These are phyloP conservation scores for Halcyon smyrnensis DNA, from an alignment of 2,797 vertebrate species.

Conservation along the genomic window DNA sequence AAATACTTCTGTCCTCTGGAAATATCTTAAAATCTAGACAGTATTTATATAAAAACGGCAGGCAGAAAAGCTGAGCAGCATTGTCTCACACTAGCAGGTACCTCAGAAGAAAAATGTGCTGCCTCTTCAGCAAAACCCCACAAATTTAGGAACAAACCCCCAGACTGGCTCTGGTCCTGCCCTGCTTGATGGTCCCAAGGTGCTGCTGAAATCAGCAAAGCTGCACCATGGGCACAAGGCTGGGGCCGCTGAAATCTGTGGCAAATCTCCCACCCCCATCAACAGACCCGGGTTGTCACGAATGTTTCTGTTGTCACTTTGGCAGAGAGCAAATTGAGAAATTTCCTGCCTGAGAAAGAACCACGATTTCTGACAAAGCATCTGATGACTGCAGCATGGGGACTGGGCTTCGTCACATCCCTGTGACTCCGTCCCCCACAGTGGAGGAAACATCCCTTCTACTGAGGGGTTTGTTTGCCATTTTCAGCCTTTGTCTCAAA, in stretches of 20 bases:
- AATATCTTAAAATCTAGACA: background rate
- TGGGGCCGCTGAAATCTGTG: background rate
- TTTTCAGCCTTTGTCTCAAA: background rate
- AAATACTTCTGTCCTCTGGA: background rate
- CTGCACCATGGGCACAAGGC: accelerated
- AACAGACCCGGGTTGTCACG: background rate
- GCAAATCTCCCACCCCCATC: background rate
- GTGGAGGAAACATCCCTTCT: background rate
- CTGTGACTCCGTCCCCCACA: background rate
- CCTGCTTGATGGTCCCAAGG: accelerated
- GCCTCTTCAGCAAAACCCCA: background rate
- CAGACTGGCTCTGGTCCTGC: background rate
- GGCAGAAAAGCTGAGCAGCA: background rate
- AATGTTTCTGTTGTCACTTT: background rate
- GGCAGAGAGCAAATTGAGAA: background rate
- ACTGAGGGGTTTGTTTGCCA: background rate
- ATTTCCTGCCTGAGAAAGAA: background rate
- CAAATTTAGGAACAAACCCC: background rate
- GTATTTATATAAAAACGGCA: background rate
- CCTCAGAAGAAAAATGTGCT: background rate
- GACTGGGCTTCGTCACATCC: accelerated
- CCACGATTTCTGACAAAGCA: background rate
- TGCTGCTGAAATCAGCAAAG: background rate
- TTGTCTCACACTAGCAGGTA: background rate
- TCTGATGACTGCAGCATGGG: background rate